Evolutionary conservation across 2,113 vertebrate genomes (phyloP).

Genomic region (Oryzias woworae): DNA sequence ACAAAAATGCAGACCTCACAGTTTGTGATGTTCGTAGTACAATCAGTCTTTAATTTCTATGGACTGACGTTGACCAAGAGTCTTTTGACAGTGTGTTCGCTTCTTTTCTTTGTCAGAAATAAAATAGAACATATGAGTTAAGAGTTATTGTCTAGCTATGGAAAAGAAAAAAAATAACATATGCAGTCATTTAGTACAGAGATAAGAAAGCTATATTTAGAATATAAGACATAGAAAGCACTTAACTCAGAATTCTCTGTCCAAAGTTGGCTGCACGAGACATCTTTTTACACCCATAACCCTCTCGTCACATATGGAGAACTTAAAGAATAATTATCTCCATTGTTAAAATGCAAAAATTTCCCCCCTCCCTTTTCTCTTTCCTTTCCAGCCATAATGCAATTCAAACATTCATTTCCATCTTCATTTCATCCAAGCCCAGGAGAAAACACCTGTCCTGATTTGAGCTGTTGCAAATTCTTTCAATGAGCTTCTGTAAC

Average conservation of each 20-base stretch:
- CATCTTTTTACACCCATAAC: conserved; percentile 44
- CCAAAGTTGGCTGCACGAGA: conserved; percentile 34
- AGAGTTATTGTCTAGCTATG: conserved; percentile 21
- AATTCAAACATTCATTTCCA: conserved; percentile 72
- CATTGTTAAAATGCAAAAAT: conserved; percentile 39
- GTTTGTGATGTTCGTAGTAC: conserved; percentile 42
- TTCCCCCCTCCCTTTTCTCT: conserved; percentile 15
- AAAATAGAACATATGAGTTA: conserved; percentile 23
- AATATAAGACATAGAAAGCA: conserved; percentile 41
- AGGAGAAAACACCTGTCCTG: conserved; percentile 68
- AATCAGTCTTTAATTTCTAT: conserved; percentile 59
- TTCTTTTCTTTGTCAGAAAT: background rate
- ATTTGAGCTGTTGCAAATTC: conserved; percentile 26
- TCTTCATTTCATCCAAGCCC: conserved; percentile 68
- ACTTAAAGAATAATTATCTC: conserved; percentile 74
- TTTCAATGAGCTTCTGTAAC: conserved; percentile 25
- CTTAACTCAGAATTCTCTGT: conserved; percentile 10
- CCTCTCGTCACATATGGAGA: conserved; percentile 77
- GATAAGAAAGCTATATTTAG: conserved; percentile 43
- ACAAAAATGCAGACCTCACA: conserved; percentile 42
- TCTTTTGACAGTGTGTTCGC: background rate
- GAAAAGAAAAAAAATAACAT: no score
- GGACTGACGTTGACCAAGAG: conserved; percentile 27
- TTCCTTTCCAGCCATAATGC: conserved; percentile 31
- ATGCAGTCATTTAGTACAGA: no score